phyloP scores from a whole-genome alignment of 2,797 vertebrate genomes.

The Pseudochaenichthys georgianus region DNA sequence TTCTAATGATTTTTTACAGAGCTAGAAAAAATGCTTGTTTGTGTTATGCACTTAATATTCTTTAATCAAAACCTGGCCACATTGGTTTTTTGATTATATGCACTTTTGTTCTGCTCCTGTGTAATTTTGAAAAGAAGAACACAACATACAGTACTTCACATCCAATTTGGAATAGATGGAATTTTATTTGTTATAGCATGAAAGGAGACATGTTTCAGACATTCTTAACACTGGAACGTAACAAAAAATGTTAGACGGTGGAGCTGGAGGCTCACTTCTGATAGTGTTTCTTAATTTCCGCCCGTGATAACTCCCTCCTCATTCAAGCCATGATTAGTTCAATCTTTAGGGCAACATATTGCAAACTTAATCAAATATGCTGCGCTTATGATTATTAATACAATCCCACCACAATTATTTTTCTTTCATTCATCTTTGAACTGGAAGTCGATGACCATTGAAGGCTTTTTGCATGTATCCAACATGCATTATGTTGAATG shows the following conservation, averaged over 20 bases:
- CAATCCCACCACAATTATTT: slow-evolving; percentile 5
- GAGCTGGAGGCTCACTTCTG: slow-evolving; percentile 18
- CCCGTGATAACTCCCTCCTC: slow-evolving; percentile 27
- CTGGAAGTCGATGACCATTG: neutral
- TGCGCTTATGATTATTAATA: slow-evolving; percentile 27
- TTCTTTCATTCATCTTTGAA: slow-evolving; percentile 2
- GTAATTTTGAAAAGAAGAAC: neutral
- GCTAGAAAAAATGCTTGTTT: neutral
- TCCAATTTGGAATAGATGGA: neutral
- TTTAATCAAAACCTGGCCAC: neutral
- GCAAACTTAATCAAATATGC: slow-evolving; percentile 11
- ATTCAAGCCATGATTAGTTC: slow-evolving; percentile 36
- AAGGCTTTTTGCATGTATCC: neutral
- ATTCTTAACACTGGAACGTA: slow-evolving; percentile 19
- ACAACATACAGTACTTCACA: neutral
- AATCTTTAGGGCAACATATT: slow-evolving; percentile 18
- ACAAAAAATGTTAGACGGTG: neutral
- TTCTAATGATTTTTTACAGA: neutral
- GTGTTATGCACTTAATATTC: neutral
- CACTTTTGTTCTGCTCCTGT: neutral
- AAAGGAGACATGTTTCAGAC: neutral
- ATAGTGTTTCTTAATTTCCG: slow-evolving; percentile 29
- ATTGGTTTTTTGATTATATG: neutral
- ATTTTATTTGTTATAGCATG: neutral
- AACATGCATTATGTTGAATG: neutral